phyloP scores from a whole-genome alignment of 2,888 invertebrate genomes.

The Microplitis deprimator region DNA sequence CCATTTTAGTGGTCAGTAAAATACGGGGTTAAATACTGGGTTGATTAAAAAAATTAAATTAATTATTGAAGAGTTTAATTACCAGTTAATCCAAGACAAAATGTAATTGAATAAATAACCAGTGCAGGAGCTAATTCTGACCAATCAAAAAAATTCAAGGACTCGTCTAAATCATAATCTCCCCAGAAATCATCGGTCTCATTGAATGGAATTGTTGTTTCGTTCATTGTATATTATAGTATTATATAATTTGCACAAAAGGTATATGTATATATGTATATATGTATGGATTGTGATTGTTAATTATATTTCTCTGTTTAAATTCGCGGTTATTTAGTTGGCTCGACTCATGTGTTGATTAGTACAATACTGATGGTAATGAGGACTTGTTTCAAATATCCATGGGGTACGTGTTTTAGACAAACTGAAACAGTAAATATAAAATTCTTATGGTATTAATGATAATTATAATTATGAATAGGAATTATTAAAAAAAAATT shows the following conservation, averaged over 20 bases:
- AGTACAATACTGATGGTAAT: background rate
- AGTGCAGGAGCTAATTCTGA: constrained; percentile 75
- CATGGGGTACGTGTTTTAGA: background rate
- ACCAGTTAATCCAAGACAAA: constrained; percentile 76
- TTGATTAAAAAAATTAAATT: too few species aligned
- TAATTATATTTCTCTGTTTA: background rate
- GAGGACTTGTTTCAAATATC: background rate
- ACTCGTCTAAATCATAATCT: constrained; percentile 73
- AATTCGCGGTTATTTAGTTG: background rate
- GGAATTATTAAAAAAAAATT: too few species aligned
- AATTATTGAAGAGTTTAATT: constrained; percentile 60
- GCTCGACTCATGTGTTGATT: background rate
- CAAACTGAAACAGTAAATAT: background rate
- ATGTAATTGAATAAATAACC: constrained; percentile 75
- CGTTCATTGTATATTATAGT: constrained; percentile 5
- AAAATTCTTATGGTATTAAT: background rate
- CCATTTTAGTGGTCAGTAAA: too few species aligned
- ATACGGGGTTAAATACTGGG: too few species aligned
- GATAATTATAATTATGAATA: background rate
- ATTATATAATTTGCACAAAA: too few species aligned
- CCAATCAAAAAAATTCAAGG: constrained; percentile 73
- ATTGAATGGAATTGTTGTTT: constrained; percentile 49
- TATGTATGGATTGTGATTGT: too few species aligned
- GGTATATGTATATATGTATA: too few species aligned
- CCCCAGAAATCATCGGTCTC: constrained; percentile 56